Evolutionary conservation across 2,113 vertebrate genomes (phyloP), one percentile per base, ranked within the genome.

Genomic region (Pterophyllum scalare): DNA sequence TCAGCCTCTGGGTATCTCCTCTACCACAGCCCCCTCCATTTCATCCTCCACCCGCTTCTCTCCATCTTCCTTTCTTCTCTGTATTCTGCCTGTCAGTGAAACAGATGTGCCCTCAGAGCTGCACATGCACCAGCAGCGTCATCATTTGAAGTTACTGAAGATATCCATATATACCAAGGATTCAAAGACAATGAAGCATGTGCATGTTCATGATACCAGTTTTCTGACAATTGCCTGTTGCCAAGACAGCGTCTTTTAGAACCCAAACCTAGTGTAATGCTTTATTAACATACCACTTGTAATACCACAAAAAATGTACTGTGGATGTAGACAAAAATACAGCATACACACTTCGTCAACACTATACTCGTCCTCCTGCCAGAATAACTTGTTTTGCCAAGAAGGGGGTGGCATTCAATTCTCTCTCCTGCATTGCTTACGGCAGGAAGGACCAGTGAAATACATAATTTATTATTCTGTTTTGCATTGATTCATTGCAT

Each of bases 401-500:
- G 80, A 75, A 57, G 70, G 35, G 84, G 65, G 75, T 88, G 84
- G 78, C 84, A 86, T 91, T 91, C 84, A 81, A 10, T 79, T 83
- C 76, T 86, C 54, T 75, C 58, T 28, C 13, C 46, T 76, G 76
- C 52, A 64, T 84, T 33, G 57, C 82, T 85, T 49, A 83, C 60
- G 72, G 84, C 79, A 85, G 77, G 80, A 81, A 57, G 79, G 86
- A 81, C 72, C 81, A 43, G 31, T 61, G 17, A 81, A 89, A 90
- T 86, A 75, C 59, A 72, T 85, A 56, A 89, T 89, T 92, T 92
- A 89, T 84, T 91, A 84, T 92, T 91, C 89, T 81, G 70, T 76
- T 92, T 89, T 87, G 86, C 87, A 93, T 83, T 91, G 91, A 93
- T 90, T 91, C 85, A 82, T 79, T 88, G 89, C 88, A 89, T 93